Conservation (phyloP, 2,113 vertebrate species). For the Marcusenius ussheri region DNA sequence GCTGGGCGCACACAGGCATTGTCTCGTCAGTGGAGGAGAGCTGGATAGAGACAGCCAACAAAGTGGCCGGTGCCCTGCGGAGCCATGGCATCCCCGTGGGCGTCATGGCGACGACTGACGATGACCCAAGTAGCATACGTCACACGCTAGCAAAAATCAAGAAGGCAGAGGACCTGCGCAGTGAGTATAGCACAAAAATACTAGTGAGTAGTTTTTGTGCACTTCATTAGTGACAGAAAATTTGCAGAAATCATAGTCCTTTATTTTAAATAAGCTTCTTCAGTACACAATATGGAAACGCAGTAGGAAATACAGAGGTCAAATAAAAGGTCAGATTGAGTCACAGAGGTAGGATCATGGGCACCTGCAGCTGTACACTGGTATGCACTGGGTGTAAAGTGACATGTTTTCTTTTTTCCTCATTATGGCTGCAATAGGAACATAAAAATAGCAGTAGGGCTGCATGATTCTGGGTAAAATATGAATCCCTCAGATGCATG, state of each 20-base stretch:
- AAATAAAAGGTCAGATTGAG: background rate
- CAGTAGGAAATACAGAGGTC: background rate
- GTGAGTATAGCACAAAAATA: slow-evolving; percentile 37
- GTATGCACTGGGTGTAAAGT: background rate
- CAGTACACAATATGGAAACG: background rate
- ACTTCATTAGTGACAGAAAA: background rate
- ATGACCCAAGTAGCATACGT: slow-evolving; percentile 50
- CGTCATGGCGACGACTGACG: slow-evolving; percentile 52
- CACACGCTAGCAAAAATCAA: slow-evolving; percentile 54
- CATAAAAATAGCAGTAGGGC: background rate
- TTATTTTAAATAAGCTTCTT: background rate
- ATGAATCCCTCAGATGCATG: background rate
- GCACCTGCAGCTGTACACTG: background rate
- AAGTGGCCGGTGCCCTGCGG: slow-evolving; percentile 58
- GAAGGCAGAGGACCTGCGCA: slow-evolving; percentile 51
- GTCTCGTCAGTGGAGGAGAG: slow-evolving; percentile 62
- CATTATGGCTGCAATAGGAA: background rate
- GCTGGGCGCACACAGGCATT: slow-evolving; percentile 65
- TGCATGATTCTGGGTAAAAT: background rate
- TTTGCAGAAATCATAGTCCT: background rate
- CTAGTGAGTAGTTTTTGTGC: background rate
- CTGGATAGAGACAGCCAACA: slow-evolving; percentile 64
- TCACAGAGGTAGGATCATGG: background rate
- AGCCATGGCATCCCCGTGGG: slow-evolving; percentile 57
- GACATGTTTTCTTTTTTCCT: background rate